Percentiles rank a stretch among this genome's conserved stretches.
These are phyloP conservation scores for Campodea augens DNA, from an alignment of 1,140 invertebrate species.

Conservation along the genomic window DNA sequence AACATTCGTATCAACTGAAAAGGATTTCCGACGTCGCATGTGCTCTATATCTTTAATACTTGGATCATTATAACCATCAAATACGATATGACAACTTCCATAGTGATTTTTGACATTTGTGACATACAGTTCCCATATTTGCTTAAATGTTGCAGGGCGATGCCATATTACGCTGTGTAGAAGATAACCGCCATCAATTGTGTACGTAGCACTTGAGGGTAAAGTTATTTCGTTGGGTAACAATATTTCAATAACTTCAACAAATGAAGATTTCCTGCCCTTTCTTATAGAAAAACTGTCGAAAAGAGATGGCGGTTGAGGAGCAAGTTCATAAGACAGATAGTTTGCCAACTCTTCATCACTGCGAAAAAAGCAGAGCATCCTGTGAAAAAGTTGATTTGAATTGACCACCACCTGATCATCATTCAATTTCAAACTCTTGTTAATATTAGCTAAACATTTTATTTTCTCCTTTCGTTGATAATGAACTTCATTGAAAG, in stretches of 20 bases:
- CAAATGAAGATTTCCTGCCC: constrained; percentile 3
- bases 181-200: constrained; percentile 9
- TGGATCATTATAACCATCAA: constrained; percentile 7
- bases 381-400: constrained; percentile 10
- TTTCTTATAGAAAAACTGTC: constrained; percentile 8
- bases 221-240: background rate
- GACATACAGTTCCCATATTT: constrained; percentile 5
- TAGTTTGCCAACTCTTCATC: constrained; percentile 6
- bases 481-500: constrained; percentile 3
- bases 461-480: constrained; percentile 7
- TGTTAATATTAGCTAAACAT: constrained; percentile 2
- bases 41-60: constrained; percentile 4
- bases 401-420: constrained; percentile 6
- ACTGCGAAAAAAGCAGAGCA: constrained; percentile 8
- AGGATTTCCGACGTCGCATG: background rate
- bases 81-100: constrained; percentile 4
- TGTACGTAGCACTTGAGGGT: background rate
- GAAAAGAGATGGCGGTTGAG: constrained; percentile 9
- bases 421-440: constrained; percentile 1
- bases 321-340: constrained; percentile 8
- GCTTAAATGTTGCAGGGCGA: constrained; percentile 5
- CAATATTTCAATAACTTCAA: constrained; percentile 2
- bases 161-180: constrained; percentile 8
- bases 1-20: background rate
- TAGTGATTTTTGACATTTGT: constrained; percentile 2